A percentile compares a stretch with the other conserved stretches of the same genome.
phyloP scores from a whole-genome alignment of 2,113 vertebrate genomes.

The Nerophis ophidion region DNA sequence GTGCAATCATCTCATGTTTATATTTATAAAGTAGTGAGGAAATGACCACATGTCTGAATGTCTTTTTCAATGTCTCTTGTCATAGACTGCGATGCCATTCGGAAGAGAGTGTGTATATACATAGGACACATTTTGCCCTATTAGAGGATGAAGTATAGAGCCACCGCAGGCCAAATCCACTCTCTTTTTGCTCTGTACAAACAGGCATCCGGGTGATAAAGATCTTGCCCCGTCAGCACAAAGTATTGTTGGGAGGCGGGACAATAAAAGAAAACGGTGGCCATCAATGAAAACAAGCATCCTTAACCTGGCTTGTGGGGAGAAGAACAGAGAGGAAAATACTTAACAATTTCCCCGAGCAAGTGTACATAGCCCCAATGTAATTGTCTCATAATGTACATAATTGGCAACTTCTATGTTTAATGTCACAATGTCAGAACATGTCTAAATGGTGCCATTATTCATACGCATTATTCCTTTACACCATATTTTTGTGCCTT shows the following conservation, averaged over 20 bases:
- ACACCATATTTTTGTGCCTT: constrained; percentile 51
- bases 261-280: constrained; percentile 65
- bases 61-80: constrained; percentile 62
- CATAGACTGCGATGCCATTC: constrained; percentile 43
- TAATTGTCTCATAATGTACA: constrained; percentile 45
- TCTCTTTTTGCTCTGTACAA: constrained; percentile 65
- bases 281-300: constrained; percentile 69
- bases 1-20: constrained; percentile 53
- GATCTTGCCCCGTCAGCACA: constrained; percentile 70
- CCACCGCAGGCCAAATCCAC: constrained; percentile 66
- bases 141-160: constrained; percentile 55
- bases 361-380: constrained; percentile 41
- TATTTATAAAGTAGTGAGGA: constrained; percentile 44
- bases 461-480: constrained; percentile 18
- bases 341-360: constrained; percentile 20
- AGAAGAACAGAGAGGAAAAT: constrained; percentile 30
- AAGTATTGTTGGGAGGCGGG: constrained; percentile 65
- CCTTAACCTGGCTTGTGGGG: constrained; percentile 53
- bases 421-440: constrained; percentile 1
- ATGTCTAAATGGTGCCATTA: neutral
- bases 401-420: constrained; percentile 18
- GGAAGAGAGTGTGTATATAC: constrained; percentile 27
- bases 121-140: constrained; percentile 43
- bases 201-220: constrained; percentile 65
- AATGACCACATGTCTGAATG: constrained; percentile 61